A percentile compares a stretch with the other conserved stretches of the same genome.
These are phyloP conservation scores for Luscinia luscinia DNA, from an alignment of 2,797 vertebrate genomes.

Conservation along the genomic window DNA sequence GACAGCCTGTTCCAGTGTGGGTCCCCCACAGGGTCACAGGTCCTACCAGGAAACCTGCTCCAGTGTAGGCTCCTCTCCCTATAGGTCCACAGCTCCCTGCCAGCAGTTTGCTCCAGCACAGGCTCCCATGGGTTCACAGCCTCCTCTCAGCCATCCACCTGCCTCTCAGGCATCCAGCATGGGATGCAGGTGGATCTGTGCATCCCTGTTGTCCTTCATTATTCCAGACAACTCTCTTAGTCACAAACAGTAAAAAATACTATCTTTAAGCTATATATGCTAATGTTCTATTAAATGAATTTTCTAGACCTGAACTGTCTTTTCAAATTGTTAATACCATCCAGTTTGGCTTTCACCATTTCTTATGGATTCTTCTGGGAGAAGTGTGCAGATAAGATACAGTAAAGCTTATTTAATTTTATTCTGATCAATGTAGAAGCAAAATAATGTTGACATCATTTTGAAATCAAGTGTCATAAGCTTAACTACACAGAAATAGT, in stretches of 20 bases:
- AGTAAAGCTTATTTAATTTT: not conserved
- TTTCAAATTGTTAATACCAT: not conserved
- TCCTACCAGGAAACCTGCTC: not conserved
- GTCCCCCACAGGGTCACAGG: too few relatives aligned
- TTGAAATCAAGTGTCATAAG: not conserved
- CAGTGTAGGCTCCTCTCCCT: not conserved
- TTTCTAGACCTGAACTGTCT: not conserved
- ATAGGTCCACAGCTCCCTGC: too few relatives aligned
- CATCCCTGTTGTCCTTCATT: not conserved
- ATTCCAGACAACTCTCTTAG: not conserved
- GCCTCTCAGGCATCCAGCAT: not conserved
- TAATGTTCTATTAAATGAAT: not conserved
- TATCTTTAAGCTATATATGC: not conserved
- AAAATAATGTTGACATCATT: not conserved
- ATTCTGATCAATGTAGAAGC: not conserved
- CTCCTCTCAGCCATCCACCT: not conserved
- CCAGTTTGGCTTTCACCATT: not conserved
- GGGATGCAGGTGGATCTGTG: too few relatives aligned
- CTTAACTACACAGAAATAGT: not conserved
- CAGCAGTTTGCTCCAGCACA: not conserved
- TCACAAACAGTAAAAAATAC: not conserved
- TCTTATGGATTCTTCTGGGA: not conserved
- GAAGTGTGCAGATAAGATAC: not conserved
- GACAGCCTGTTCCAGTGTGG: rapidly evolving
- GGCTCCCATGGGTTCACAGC: not conserved